Evolutionary conservation across 1,140 invertebrate species (phyloP), one percentile per base, ranked within the genome.

Genomic region (Calephelis virginiensis): DNA sequence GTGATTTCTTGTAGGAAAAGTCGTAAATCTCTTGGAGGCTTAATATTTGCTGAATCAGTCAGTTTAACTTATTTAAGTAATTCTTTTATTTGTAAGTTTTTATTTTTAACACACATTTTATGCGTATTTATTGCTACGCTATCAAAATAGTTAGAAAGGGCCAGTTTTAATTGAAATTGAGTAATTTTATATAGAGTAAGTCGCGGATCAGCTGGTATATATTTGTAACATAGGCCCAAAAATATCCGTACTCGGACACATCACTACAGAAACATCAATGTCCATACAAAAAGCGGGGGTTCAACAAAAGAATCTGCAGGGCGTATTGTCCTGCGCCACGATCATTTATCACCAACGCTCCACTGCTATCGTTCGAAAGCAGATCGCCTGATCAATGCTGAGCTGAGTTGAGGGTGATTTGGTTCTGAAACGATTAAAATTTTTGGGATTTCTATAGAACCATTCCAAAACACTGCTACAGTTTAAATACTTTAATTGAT

Each of bases 281-380:
- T 83, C 76, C 80, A 78, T 80, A 83, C 80, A 83, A 83, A 83
- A 83, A 83, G 67, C 53, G 53, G 53, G 53, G 72, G 73, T 68
- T 70, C 73, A 73, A 84, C 82, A 84, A 85, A 85, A 83, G 84
- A 82, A 86, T 86, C 75, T 82, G 79, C 84, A 81, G 76, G 76
- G 74, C 82, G 77, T 77, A 83, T 86, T 88, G 83, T 86, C 77
- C 80, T 67, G 66, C 56, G 64, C 59, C 67, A 61, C 46, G 70
- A 82, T 83, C 85, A 88, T 88, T 88, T 85, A 86, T 88, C 85
- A 88, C 75, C 72, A 82, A 83, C 83, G 85, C 83, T 82, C 71
- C 76, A 71, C 72, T 86, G 85, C 61, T 80, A 74, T 68, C 77
- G 80, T 78, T 87, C 83, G 82, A 82, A 74, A 81, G 75, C 85